phyloP scores from a whole-genome alignment of 2,113 vertebrate genomes.

The Datnioides undecimradiatus region DNA sequence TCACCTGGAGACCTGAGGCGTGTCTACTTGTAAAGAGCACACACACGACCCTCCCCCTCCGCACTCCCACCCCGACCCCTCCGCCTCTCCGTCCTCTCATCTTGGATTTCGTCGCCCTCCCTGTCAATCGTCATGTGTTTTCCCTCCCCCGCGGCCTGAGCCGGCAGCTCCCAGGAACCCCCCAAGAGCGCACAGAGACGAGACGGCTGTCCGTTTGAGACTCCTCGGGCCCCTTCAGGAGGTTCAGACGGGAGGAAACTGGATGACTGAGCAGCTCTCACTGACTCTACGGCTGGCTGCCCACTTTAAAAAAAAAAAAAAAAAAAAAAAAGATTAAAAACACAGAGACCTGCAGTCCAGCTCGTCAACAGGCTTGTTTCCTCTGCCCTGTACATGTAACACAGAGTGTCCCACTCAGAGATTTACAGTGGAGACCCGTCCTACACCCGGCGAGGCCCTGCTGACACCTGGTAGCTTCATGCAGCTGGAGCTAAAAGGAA shows the following conservation, averaged over 20 bases:
- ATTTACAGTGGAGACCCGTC: constrained; percentile 44
- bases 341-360: neutral
- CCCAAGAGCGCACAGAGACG: constrained; percentile 49
- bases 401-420: constrained; percentile 10
- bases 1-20: constrained; percentile 97
- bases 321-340: constrained; percentile 9
- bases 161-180: constrained; percentile 37
- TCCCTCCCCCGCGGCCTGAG: constrained; percentile 38
- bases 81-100: too few relatives aligned
- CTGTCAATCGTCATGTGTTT: constrained; percentile 36
- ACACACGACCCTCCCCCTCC: neutral
- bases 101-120: constrained; percentile 56
- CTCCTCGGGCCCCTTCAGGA: constrained; percentile 37
- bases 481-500: constrained; percentile 54
- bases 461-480: constrained; percentile 45
- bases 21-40: constrained; percentile 96
- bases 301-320: neutral
- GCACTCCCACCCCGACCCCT: too few relatives aligned
- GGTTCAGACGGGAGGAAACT: constrained; percentile 10
- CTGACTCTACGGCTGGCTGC: constrained; percentile 34
- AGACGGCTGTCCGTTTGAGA: constrained; percentile 33
- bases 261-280: constrained; percentile 41
- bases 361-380: constrained; percentile 29
- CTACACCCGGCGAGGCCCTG: constrained; percentile 21
- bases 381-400: constrained; percentile 16